A percentile compares a stretch with the other conserved stretches of the same genome.
phyloP scores from a whole-genome alignment of 2,797 vertebrate species.

The Tapera naevia region DNA sequence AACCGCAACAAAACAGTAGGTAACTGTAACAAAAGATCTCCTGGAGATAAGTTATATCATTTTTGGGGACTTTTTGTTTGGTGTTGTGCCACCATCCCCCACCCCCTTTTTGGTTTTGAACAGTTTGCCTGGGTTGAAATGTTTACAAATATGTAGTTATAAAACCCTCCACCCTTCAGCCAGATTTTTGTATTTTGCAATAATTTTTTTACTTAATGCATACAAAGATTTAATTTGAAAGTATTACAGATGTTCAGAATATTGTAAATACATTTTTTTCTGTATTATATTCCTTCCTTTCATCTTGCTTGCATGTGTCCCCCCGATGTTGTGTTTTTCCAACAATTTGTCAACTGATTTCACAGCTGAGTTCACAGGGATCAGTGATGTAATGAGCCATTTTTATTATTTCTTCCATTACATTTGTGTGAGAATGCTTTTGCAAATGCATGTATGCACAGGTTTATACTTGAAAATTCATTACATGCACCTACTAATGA shows the following conservation, averaged over 20 bases:
- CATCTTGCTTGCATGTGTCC: slow-evolving; percentile 62
- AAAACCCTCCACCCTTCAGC: neutral
- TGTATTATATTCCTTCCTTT: slow-evolving; percentile 40
- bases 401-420: slow-evolving; percentile 20
- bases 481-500: slow-evolving; percentile 33
- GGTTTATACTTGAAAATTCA: slow-evolving; percentile 46
- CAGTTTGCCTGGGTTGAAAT: neutral
- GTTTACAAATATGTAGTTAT: neutral
- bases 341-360: slow-evolving; percentile 64
- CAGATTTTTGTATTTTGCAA: neutral
- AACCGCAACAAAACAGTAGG: neutral
- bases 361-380: slow-evolving; percentile 68
- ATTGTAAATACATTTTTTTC: slow-evolving; percentile 44
- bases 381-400: slow-evolving; percentile 57
- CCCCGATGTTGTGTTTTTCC: slow-evolving; percentile 19
- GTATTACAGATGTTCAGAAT: neutral
- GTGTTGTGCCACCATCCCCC: too few species aligned
- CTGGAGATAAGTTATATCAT: neutral
- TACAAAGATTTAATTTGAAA: neutral
- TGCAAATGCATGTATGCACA: slow-evolving; percentile 25
- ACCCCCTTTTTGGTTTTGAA: neutral
- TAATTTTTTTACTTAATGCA: neutral
- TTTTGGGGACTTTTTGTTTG: neutral
- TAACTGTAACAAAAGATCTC: neutral
- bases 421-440: slow-evolving; percentile 47